Percentiles rank a stretch among this genome's conserved stretches.
These are phyloP conservation scores for Hemicentrotus pulcherrimus DNA, from an alignment of 35 echinoderm and acorn worm species.

Conservation along the genomic window DNA sequence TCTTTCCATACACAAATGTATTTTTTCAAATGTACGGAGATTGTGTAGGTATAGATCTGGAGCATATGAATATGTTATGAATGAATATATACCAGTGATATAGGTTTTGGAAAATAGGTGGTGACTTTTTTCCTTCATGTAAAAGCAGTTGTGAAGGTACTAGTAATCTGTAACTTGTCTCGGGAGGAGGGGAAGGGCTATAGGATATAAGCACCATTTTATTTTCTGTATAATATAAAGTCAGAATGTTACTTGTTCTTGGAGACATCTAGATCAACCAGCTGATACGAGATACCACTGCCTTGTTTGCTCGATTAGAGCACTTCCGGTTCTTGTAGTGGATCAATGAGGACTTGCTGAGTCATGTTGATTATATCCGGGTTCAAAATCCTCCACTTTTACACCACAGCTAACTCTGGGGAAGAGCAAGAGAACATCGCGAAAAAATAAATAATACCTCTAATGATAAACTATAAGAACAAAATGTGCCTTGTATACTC, in stretches of 20 bases:
- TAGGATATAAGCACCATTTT: no score
- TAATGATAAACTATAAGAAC: no score
- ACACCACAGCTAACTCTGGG: background rate
- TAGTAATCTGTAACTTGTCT: background rate
- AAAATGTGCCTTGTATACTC: no score
- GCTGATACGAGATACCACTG: background rate
- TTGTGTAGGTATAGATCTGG: no score
- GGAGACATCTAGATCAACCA: background rate
- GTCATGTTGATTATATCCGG: background rate
- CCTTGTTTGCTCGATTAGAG: background rate
- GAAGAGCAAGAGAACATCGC: background rate
- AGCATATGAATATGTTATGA: no score
- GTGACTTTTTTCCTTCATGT: background rate
- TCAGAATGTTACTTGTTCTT: background rate
- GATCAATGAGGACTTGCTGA: conserved; percentile 1
- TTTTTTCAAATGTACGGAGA: no score
- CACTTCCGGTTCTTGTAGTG: background rate
- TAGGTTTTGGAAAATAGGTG: background rate
- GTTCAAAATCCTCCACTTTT: background rate
- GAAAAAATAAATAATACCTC: no score
- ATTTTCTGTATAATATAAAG: background rate
- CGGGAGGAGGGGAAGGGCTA: background rate
- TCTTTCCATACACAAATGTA: no score
- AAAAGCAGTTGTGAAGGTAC: no score
- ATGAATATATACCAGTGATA: no score